Evolutionary conservation across 64 coral and sea anemone genomes (phyloP).

Genomic region (Astreopora myriophthalma): DNA sequence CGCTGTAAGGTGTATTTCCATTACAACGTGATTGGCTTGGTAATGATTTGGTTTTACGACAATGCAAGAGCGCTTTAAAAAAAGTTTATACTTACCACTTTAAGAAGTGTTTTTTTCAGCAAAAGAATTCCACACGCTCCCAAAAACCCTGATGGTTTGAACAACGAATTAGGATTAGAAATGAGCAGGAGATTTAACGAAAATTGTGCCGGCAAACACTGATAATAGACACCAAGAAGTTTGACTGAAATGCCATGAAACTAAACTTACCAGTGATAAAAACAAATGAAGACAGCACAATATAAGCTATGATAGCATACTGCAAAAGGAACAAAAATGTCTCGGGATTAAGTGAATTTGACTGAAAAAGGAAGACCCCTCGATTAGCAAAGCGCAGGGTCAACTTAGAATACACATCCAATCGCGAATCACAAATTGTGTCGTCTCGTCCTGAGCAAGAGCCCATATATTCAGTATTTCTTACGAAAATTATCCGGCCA

Average conservation of each 20-base stretch:
- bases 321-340: not conserved
- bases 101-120: not conserved
- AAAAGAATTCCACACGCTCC: conserved; percentile 32
- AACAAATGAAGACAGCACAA: conserved; percentile 23
- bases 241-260: not conserved
- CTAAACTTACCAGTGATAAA: conserved; percentile 35
- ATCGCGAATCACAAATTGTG: too few species aligned
- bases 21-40: too few species aligned
- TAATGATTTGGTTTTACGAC: too few species aligned
- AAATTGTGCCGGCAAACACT: not conserved
- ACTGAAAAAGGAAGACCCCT: too few species aligned
- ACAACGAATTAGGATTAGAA: not conserved
- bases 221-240: not conserved
- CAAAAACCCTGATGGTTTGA: conserved; percentile 9
- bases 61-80: too few species aligned
- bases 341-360: not conserved
- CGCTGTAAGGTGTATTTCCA: too few species aligned
- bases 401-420: too few species aligned
- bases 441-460: too few species aligned
- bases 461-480: too few species aligned
- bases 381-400: too few species aligned
- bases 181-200: not conserved
- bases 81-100: not conserved
- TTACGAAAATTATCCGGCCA: too few species aligned
- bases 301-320: conserved; percentile 8